Base-by-base conservation (phyloP, 2,888 invertebrate genomes). In the Cerceris rybyensis region DNA sequence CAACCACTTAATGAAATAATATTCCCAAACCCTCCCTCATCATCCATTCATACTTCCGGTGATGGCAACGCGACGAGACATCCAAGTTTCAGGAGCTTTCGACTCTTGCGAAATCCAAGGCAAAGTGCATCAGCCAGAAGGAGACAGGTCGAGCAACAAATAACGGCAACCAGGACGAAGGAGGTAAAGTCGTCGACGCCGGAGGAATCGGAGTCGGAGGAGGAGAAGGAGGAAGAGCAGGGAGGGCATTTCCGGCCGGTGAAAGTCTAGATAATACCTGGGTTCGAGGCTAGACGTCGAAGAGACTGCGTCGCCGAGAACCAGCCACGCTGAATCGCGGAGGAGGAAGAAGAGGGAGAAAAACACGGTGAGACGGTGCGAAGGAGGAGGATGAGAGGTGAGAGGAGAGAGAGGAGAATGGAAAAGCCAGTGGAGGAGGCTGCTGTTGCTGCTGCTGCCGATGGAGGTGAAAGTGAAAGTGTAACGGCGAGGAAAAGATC, bases 231-330 rank as follows among this genome's bases (percentile, higher is more conserved):
- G 14, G 57, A 50, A 39, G 52, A 57, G 41, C 59, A 78, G 72
- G 73, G 78, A 78, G 75, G 75, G 74, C 70, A 87, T 75, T 87
- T 88, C 87, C 85, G 86, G 87, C 75, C 76, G 86, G 89, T 88
- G 89, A 89, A 89, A 89, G 89, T 89, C 85, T 80, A 82, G 85
- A 86, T 86, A 86, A 84, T 86, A 83, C 79, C 83, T 84, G 83
- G 86, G 81, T 82, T 81, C 80, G 78, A 84, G 88, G 83, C 89
- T 88, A 90, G 89, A 89, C 89, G 81, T 69, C 75, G 84, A 74
- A 83, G 88, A 89, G 88, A 90, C 89, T 89, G 89, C 88, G 88
- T 88, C 87, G 83, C 83, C 59, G 75, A 81, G 69, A 82, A 79
- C 75, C 65, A 68, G 75, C 73, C 78, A 80, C 78, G 79, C 69